A percentile compares a stretch with the other conserved stretches of the same genome.
Evolutionary conservation across 53 echinoderm and acorn worm genomes (phyloP).

Genomic region (Holothuria leucospilota): DNA sequence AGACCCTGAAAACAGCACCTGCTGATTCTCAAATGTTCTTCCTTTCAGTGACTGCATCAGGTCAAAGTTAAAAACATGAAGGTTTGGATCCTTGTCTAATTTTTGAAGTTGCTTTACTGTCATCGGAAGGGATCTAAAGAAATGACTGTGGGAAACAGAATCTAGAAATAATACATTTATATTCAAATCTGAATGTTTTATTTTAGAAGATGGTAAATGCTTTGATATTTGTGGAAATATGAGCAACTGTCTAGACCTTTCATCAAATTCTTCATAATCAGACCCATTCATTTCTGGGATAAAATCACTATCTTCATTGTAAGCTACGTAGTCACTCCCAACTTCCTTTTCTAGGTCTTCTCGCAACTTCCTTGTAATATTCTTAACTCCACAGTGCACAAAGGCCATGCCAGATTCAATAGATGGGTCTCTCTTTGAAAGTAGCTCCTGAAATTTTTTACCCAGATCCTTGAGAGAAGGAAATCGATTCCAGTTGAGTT

Average conservation of each 20-base stretch:
- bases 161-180: slow-evolving; percentile 82
- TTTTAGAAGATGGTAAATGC: background rate
- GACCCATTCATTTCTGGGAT: background rate
- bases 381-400: slow-evolving; percentile 1
- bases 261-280: background rate
- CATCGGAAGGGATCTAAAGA: slow-evolving; percentile 75
- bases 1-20: slow-evolving; percentile 78
- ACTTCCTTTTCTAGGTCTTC: no score
- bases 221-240: slow-evolving; percentile 37
- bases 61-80: slow-evolving; percentile 72
- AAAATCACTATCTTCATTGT: background rate
- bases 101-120: slow-evolving; percentile 63
- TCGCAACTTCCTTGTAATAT: background rate
- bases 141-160: slow-evolving; percentile 90
- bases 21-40: slow-evolving; percentile 80
- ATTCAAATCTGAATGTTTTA: slow-evolving; percentile 49
- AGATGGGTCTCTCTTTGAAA: slow-evolving; percentile 8
- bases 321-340: no score
- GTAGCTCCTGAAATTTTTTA: background rate
- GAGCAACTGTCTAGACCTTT: background rate
- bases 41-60: slow-evolving; percentile 88
- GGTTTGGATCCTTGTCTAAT: slow-evolving; percentile 43
- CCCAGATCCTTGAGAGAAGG: background rate
- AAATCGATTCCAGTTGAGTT: slow-evolving; percentile 10
- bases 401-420: slow-evolving; percentile 34